Base-by-base conservation (phyloP, 1,140 invertebrate species). In the Brachystomella parvula region DNA sequence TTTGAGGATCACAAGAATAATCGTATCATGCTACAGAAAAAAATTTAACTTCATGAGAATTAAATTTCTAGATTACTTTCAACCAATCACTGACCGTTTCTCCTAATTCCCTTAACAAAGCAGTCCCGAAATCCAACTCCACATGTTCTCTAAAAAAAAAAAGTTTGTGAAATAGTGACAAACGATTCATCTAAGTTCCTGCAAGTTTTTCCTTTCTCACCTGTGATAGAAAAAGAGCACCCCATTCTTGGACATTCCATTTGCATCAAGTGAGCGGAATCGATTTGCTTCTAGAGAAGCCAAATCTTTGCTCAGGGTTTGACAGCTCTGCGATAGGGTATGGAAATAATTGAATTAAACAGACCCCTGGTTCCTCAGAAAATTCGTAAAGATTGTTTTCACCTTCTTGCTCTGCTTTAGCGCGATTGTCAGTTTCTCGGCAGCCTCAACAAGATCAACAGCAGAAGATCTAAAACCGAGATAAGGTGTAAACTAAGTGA, bases 41-140 rank as follows among this genome's bases (percentile, higher is more conserved):
- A 59, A 19, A 61, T 35, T 58, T 47, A n/a, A n/a, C 26, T 39
- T 61, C 2, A 6, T 64, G 29, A 49, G 9, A 6, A 24, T 65
- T 29, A 15, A 60, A 60, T 15, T 60, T 33, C 17, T 60, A 60
- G 15, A 60, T 29, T 60, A 6, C 3, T 12, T 6, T 44, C 9
- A 44, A 44, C n/a, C 9, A 44, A 44, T 44, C 39, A 65, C 47
- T 67, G 63, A 70, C 71, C 49, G 33, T 33, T 19, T 63, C 21
- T 32, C 66, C 68, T n/a, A 73, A 2, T 59, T 73, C 71, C n/a
- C 71, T 1, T 1, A 70, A 39, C 19, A 73, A 47, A 28, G 64
- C 49, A 19, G 59, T 47, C 35, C 65, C 68, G 56, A 67, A 73
- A 47, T 73, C 68, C 3, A 68, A 35, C 28, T 73, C 71, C 2